These are phyloP conservation scores for Nymphalis polychloros DNA, from an alignment of 2,888 invertebrate genomes.

Conservation along the genomic window DNA sequence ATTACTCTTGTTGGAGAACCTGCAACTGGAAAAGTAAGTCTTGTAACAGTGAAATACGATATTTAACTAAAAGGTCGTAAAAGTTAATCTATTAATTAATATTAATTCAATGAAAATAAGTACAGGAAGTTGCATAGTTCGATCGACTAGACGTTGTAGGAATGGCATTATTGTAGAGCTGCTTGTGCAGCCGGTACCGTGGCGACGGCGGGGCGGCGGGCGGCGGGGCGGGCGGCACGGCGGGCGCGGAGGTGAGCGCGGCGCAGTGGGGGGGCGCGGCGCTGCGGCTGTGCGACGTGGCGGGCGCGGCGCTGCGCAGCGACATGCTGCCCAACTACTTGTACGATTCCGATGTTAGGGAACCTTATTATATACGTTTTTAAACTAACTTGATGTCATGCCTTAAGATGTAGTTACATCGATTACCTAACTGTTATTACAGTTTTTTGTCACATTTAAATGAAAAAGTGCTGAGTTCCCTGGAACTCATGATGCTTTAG, in stretches of 20 bases:
- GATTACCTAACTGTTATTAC: no score
- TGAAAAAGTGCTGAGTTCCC: no score
- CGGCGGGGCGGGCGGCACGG: constrained; percentile 54
- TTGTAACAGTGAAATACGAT: constrained; percentile 15
- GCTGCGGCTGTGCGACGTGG: constrained; percentile 91
- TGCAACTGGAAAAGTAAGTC: constrained; percentile 89
- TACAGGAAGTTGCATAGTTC: no score
- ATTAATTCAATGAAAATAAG: no score
- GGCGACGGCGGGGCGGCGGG: constrained; percentile 44
- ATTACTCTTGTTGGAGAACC: constrained; percentile 91
- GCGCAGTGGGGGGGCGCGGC: constrained; percentile 78
- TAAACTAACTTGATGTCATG: neutral
- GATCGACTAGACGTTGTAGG: neutral
- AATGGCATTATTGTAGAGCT: constrained; percentile 51
- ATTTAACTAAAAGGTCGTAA: no score
- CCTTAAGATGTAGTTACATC: neutral
- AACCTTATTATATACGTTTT: constrained; percentile 2
- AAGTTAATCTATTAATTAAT: no score
- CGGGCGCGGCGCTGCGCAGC: constrained; percentile 88
- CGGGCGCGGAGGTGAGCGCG: constrained; percentile 74
- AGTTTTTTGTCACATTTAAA: no score
- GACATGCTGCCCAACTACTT: constrained; percentile 90
- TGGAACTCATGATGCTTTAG: no score
- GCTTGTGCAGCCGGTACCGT: constrained; percentile 69
- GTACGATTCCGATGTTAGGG: constrained; percentile 85